Base-by-base conservation (phyloP, 2,888 invertebrate genomes). In the Ochropacha duplaris region DNA sequence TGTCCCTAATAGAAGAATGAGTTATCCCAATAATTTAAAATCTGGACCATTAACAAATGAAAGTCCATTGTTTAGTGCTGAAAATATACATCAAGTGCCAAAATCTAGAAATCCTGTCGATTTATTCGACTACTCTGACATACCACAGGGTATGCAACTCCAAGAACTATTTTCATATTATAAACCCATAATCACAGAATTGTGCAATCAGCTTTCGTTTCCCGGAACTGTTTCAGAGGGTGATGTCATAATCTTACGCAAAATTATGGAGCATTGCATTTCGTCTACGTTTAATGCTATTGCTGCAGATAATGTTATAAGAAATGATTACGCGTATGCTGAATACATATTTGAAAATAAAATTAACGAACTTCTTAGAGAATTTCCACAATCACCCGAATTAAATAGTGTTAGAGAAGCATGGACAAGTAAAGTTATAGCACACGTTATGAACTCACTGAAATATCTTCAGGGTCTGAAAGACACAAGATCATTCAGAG, bases 321-420 rank as follows among this genome's bases (percentile, higher is more conserved):
- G 74, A 61, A 70, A 78, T 39, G 78, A 86, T 56, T 74, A 76
- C 26, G 73, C 66, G 22, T 72, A 77, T 51, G 83, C 80, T 57
- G 79, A 82, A 61, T 74, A 81, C 50, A 61, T 78, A 8, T 63
- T 88, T 11, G 85, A 83, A 54, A 74, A 83, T 44, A 78, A 77
- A 62, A 61, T 87, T 22, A 85, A 85, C 57, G 65, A 74, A n/a
- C 67, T 87, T 55, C 58, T 88, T 3, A 75, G 81, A 58, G 65
- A 71, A 52, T 69, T 87, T 22, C 84, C 86, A 4, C 78, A 83
- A 57, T 74, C 79, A 11, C 52, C 64, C n/a, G 74, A 78, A 56
- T 59, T 86, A 9, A 51, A 59, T 28, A 60, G 66, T 0, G 66
- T 57, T 24, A 76, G 75, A 59, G 59, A 72, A 36, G 26, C 59